Evolutionary conservation across 2,113 vertebrate species (phyloP).

Genomic region (Struthio camelus): DNA sequence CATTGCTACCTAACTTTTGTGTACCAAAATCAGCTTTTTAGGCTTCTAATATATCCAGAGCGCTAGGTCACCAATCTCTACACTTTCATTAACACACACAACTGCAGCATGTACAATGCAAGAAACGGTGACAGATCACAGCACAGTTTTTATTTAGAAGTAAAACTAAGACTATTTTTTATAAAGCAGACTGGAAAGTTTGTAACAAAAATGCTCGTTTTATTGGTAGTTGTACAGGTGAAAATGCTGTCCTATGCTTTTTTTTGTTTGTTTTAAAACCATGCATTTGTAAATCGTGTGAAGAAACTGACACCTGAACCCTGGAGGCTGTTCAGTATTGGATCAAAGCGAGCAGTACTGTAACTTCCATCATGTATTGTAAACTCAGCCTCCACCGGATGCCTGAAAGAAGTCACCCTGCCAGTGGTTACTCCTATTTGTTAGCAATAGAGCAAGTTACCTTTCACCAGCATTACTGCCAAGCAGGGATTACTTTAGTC

Average conservation of each 20-base stretch:
- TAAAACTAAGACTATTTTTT: conserved; percentile 66
- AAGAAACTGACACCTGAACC: conserved; percentile 53
- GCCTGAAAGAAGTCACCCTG: conserved; percentile 60
- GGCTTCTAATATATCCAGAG: conserved; percentile 63
- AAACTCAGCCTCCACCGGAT: conserved; percentile 36
- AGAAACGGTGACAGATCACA: conserved; percentile 59
- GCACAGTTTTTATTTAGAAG: conserved; percentile 73
- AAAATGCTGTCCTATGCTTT: conserved; percentile 5
- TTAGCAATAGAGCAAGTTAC: conserved; percentile 71
- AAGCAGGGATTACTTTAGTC: conserved; percentile 69
- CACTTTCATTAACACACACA: conserved; percentile 41
- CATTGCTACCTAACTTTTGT: conserved; percentile 56
- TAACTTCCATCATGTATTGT: background rate
- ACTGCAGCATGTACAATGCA: conserved; percentile 64
- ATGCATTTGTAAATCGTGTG: background rate
- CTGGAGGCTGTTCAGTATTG: conserved; percentile 28
- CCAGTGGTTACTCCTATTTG: conserved; percentile 53
- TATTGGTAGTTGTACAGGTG: conserved; percentile 49
- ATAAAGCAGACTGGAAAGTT: conserved; percentile 70
- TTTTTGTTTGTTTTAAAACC: background rate
- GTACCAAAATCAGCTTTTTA: conserved; percentile 66
- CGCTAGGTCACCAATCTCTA: conserved; percentile 33
- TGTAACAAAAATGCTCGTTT: conserved; percentile 55
- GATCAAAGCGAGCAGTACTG: background rate
- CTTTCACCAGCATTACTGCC: conserved; percentile 80